Evolutionary conservation across 2,888 invertebrate species (phyloP).

Genomic region (Rhogogaster chlorosoma): DNA sequence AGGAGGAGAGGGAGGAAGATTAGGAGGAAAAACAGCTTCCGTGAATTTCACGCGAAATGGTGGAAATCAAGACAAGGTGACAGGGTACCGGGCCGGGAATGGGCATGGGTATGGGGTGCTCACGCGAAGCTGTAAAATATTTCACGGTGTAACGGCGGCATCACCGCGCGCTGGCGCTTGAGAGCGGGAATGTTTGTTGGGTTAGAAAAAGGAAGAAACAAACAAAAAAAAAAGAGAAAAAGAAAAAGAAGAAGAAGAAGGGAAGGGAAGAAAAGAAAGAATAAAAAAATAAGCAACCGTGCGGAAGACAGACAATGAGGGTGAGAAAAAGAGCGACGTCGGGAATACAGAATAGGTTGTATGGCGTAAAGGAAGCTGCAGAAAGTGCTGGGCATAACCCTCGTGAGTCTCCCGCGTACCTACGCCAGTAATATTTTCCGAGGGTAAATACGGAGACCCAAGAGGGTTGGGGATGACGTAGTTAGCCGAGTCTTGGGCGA

Average conservation of each 20-base stretch:
- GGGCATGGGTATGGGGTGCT: background rate
- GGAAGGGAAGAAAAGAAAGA: background rate
- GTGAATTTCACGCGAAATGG: constrained; percentile 25
- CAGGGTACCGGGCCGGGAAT: background rate
- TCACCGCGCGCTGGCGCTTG: background rate
- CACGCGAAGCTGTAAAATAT: constrained; percentile 45
- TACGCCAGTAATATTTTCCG: constrained; percentile 28
- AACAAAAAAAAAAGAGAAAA: background rate
- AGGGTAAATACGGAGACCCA: constrained; percentile 37
- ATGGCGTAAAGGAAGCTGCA: constrained; percentile 46
- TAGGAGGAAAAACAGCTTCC: background rate
- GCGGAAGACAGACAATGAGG: constrained; percentile 48
- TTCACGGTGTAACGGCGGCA: constrained; percentile 37
- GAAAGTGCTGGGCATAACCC: constrained; percentile 42
- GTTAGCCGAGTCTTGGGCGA: constrained; percentile 36
- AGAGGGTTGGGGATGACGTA: constrained; percentile 42
- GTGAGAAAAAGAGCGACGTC: constrained; percentile 52
- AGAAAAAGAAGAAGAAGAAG: too few species aligned
- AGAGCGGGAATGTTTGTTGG: constrained; percentile 42
- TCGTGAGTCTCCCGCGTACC: constrained; percentile 17
- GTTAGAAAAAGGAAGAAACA: background rate
- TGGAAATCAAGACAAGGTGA: constrained; percentile 33
- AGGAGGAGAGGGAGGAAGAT: background rate
- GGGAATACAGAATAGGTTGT: constrained; percentile 66
- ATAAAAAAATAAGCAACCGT: constrained; percentile 39